Base-by-base conservation (phyloP, 2,888 invertebrate species). In the Dione vanillae region DNA sequence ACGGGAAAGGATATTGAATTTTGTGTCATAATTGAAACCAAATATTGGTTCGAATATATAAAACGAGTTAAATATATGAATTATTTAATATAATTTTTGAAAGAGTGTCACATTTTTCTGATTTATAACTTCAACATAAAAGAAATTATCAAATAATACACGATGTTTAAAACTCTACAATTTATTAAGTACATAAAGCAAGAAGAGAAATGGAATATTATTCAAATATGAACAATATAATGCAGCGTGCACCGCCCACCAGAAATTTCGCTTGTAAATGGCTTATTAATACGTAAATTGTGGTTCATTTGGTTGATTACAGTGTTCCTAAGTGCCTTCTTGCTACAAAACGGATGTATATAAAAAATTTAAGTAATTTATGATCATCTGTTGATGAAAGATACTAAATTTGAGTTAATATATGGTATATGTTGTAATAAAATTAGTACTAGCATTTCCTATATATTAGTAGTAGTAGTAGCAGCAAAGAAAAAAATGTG, bases 221-320 rank as follows among this genome's bases (percentile, higher is more conserved):
- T 79, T 78, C 75, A 79, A 79, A 79, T 78, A 69, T 66, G 74
- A 73, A 75, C 74, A 72, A 76, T 77, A 78, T 69, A 70, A 49
- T 76, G 77, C 79, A 79, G 78, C 49, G 74, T 72, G 73, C 74
- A 75, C 71, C 74, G 74, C 72, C 64, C 71, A 68, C 72, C 41
- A 70, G 64, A 62, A 69, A 66, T 73, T 72, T 70, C 61, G 70
- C 72, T 68, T 64, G 70, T 70, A 75, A 76, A 75, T 74, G 72
- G 70, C 68, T 74, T 74, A 75, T 76, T 75, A 76, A 72, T 72
- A 72, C 61, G 61, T 62, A 43, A 72, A 62, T 72, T 59, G 61
- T 65, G 11, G 67, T 62, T 69, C 65, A 67, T 71, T 73, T 71
- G 79, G 75, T 81, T 81, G 62, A 69, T 69, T 62, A 69, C 68